These are phyloP conservation scores for Gallirallus australis DNA, from an alignment of 2,797 vertebrate genomes.

Conservation along the genomic window DNA sequence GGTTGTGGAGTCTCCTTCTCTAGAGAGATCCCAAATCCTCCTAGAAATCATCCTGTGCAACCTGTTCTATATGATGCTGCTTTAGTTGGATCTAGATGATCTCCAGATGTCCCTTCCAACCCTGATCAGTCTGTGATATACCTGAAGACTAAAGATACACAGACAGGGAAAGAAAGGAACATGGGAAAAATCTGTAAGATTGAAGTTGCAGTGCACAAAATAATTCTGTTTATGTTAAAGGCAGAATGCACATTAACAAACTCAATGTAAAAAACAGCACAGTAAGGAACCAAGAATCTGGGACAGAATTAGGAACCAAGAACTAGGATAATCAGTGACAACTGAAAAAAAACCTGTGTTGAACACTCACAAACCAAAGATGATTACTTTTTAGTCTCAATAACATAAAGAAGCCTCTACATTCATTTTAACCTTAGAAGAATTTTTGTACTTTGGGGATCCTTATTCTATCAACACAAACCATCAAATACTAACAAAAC, in stretches of 20 bases:
- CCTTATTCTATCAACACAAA: not conserved
- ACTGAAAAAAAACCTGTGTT: not conserved
- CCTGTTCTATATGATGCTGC: no score
- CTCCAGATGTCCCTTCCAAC: no score
- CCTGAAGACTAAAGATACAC: not conserved
- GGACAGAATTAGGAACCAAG: not conserved
- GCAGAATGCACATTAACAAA: not conserved
- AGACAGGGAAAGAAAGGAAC: not conserved
- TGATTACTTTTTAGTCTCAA: not conserved
- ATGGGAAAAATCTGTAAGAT: not conserved
- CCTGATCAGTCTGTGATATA: no score
- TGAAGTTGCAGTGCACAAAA: not conserved
- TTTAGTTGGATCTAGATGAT: no score
- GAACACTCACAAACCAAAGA: not conserved
- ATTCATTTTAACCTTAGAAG: not conserved
- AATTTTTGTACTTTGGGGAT: not conserved
- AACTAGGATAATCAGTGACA: not conserved
- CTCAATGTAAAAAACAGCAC: not conserved
- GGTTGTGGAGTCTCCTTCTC: no score
- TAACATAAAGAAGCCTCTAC: not conserved
- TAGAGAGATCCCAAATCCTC: no score
- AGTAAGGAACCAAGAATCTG: not conserved
- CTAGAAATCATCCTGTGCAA: no score
- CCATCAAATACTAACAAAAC: not conserved
- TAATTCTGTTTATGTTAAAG: not conserved